Percentiles rank a stretch among this genome's conserved stretches.
Evolutionary conservation across 2,797 vertebrate species (phyloP).

Genomic region (Adrianichthys oophorus): DNA sequence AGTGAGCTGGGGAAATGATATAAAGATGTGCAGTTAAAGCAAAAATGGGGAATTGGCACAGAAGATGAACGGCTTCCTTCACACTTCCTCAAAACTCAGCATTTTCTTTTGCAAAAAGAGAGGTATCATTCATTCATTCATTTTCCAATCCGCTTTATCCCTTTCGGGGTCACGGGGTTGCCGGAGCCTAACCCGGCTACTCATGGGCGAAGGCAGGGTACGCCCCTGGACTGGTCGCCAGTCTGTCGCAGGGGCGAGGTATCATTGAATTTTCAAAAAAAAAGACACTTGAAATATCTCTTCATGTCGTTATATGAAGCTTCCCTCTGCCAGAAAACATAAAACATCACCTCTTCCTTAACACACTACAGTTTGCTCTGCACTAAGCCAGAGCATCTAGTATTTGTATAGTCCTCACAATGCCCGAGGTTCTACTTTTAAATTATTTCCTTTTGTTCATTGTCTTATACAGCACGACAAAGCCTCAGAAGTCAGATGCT

Average conservation of each 20-base stretch:
- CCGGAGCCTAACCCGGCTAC: too few species aligned
- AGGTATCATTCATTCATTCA: too few species aligned
- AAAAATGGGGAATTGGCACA: constrained; percentile 11
- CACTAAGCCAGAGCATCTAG: constrained; percentile 28
- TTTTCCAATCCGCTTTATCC: too few species aligned
- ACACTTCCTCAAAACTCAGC: constrained; percentile 4
- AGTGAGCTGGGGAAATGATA: constrained; percentile 14
- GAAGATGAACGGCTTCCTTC: constrained; percentile 3
- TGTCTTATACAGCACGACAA: constrained; percentile 23
- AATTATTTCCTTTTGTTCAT: constrained; percentile 45
- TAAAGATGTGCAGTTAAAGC: constrained; percentile 23
- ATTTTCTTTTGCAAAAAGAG: constrained; percentile 6
- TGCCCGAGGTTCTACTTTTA: constrained; percentile 45
- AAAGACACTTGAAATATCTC: constrained; percentile 7
- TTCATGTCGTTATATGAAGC: background rate
- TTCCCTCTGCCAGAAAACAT: constrained; percentile 27
- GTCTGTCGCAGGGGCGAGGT: too few species aligned
- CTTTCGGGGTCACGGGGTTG: too few species aligned
- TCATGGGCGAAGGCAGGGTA: too few species aligned
- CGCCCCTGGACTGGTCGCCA: too few species aligned
- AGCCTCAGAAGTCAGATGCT: constrained; percentile 26
- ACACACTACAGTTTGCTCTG: constrained; percentile 39
- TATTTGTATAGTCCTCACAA: constrained; percentile 53
- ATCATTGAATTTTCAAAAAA: background rate
- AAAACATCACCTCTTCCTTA: constrained; percentile 32